Evolutionary conservation across 2,797 vertebrate species (phyloP).

Genomic region (Xyrichtys novacula): DNA sequence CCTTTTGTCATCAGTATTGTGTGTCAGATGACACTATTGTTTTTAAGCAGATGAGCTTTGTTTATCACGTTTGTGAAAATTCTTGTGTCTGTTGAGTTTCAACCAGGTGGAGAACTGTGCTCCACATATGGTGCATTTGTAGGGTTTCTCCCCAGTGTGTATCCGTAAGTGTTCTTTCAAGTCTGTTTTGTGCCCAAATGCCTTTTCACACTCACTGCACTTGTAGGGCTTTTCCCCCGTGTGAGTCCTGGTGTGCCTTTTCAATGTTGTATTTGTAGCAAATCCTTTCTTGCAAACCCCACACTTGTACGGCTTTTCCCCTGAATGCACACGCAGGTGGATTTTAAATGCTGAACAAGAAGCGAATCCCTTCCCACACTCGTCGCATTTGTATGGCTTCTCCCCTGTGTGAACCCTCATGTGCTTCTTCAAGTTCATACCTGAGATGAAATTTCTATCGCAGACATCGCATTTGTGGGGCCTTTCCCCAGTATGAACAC

Average conservation of each 20-base stretch:
- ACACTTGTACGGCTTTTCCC: conserved; percentile 69
- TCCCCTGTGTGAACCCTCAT: conserved; percentile 60
- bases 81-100: conserved; percentile 57
- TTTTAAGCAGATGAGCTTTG: conserved; percentile 12
- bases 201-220: conserved; percentile 56
- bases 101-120: conserved; percentile 57
- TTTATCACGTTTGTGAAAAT: conserved; percentile 11
- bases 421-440: conserved; percentile 64
- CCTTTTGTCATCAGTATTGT: background rate
- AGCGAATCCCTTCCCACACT: conserved; percentile 62
- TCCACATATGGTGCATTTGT: conserved; percentile 55
- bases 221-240: conserved; percentile 65
- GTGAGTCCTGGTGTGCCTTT: conserved; percentile 59
- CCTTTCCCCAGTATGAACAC: conserved; percentile 68
- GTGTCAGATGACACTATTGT: background rate
- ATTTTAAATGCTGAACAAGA: conserved; percentile 57
- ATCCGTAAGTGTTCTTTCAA: conserved; percentile 54
- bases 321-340: conserved; percentile 64
- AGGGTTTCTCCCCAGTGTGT: conserved; percentile 66
- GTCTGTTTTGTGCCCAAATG: conserved; percentile 47
- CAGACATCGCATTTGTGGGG: conserved; percentile 61
- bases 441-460: conserved; percentile 47
- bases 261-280: conserved; percentile 50
- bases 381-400: conserved; percentile 61
- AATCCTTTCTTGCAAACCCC: conserved; percentile 54